These are phyloP conservation scores for Martes martes DNA, from an alignment of 2,113 vertebrate genomes.

Conservation along the genomic window DNA sequence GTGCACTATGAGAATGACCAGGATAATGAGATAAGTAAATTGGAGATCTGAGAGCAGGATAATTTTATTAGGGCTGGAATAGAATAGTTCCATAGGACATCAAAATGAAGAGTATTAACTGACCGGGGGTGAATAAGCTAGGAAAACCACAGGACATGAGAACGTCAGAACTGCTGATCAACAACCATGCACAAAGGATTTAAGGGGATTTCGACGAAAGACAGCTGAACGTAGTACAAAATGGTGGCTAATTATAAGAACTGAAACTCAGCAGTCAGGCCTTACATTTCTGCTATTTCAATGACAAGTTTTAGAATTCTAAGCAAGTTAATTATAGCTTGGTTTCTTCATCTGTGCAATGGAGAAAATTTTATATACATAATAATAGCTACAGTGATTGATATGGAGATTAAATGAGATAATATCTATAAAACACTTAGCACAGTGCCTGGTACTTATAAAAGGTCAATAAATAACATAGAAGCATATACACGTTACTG, in stretches of 20 bases:
- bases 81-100: neutral
- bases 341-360: neutral
- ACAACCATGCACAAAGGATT: neutral
- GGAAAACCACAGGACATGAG: neutral
- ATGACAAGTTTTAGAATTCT: neutral
- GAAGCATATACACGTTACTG: neutral
- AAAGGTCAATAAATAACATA: neutral
- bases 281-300: neutral
- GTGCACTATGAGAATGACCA: neutral
- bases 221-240: neutral
- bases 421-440: neutral
- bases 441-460: neutral
- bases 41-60: neutral
- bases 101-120: slow-evolving; percentile 2
- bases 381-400: neutral
- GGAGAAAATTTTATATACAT: neutral
- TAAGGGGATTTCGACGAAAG: neutral
- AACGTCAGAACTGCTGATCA: neutral
- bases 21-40: neutral
- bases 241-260: neutral
- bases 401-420: neutral
- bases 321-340: neutral
- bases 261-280: neutral
- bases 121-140: neutral
- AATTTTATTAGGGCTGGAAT: neutral